phyloP scores from a whole-genome alignment of 2,113 vertebrate genomes.

The Mastomys natalensis region DNA sequence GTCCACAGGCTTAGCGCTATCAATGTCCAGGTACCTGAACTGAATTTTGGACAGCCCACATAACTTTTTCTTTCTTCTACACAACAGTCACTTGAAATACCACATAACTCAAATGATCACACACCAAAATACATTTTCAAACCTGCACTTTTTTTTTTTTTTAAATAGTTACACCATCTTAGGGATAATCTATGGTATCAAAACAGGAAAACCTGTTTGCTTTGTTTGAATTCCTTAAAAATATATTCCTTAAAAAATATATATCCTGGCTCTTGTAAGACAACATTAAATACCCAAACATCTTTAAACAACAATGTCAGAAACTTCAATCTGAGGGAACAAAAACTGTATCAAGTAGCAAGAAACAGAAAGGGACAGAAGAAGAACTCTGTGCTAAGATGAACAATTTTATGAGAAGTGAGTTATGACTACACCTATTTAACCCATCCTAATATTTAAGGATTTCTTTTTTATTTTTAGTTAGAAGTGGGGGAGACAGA shows the following conservation, averaged over 20 bases:
- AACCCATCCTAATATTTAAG: constrained; percentile 41
- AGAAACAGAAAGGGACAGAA: neutral
- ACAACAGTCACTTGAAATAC: constrained; percentile 24
- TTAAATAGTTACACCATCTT: constrained; percentile 12
- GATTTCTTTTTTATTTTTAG: neutral
- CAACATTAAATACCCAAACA: constrained; percentile 31
- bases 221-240: constrained; percentile 15
- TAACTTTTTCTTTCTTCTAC: neutral
- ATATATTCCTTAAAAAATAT: constrained; percentile 45
- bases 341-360: neutral
- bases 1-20: neutral
- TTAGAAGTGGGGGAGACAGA: neutral
- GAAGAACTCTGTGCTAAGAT: neutral
- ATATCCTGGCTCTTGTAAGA: neutral
- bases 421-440: neutral
- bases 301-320: constrained; percentile 29
- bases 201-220: constrained; percentile 11
- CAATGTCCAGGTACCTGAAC: neutral
- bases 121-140: constrained; percentile 59
- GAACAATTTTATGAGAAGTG: neutral
- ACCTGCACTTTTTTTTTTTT: constrained; percentile 51
- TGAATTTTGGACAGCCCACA: neutral
- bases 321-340: neutral
- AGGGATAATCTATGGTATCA: constrained; percentile 21
- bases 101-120: constrained; percentile 20